Evolutionary conservation across 2,113 vertebrate species (phyloP), one percentile per base, ranked within the genome.

Genomic region (Indicator indicator): DNA sequence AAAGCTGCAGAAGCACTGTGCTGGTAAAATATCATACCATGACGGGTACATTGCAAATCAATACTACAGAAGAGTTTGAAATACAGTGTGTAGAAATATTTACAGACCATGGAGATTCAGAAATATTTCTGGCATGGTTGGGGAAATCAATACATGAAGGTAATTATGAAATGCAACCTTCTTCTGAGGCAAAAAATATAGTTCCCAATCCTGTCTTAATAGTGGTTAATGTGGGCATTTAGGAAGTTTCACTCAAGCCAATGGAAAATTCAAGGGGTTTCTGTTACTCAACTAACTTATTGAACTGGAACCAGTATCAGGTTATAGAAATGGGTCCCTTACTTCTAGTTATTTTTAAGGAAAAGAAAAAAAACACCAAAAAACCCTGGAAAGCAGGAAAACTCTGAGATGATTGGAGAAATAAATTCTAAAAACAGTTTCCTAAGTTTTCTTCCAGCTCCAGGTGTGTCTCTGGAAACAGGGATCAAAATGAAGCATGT

Each of bases 21-120:
- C 48, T 69, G 88, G 56, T 89, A 90, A 89, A 96, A 91, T 73
- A 87, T 52, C 55, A 36, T 23, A 76, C 42, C 38, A 24, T 46
- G 83, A 68, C 83, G 88, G 73, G 60, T 40, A 80, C 68, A 86
- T 60, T 30, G 13, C 38, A 89, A 54, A 74, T 97, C 91, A 92
- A 18, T 81, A 91, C 71, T 62, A 65, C 79, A 86, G 83, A 56
- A 86, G 28, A 83, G 74, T 88, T 82, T 88, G 92, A 94, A 90
- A 94, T 81, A 89, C 56, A 60, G 24, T 48, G 27, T 63, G 60
- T 36, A 92, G 94, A 93, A 93, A 90, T 91, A 95, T 70, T 96
- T 94, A 79, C 69, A 89, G 94, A 72, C 72, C 38, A 16, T 36
- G 32, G 75, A 91, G 91, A 88, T 17, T 58, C 73, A 91, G 84